phyloP scores from a whole-genome alignment of 2,888 invertebrate genomes.

The Brachylomia viminalis region DNA sequence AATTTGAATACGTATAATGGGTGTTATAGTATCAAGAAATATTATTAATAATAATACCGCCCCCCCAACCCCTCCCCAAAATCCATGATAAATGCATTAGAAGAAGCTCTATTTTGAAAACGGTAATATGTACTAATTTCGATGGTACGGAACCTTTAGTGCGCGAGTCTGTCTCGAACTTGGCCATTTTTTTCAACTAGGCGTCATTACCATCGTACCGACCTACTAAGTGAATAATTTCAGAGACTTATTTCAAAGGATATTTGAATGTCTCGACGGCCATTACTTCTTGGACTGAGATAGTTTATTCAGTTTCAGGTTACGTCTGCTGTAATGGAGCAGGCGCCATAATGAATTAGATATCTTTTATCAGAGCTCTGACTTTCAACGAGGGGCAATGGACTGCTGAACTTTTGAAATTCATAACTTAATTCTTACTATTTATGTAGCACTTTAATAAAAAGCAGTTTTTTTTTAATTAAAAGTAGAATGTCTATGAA shows the following conservation, averaged over 20 bases:
- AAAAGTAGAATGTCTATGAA: background rate
- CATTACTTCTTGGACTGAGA: constrained; percentile 48
- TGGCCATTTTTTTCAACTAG: constrained; percentile 53
- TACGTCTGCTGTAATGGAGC: constrained; percentile 46
- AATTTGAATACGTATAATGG: too few species aligned
- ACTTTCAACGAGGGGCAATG: constrained; percentile 17
- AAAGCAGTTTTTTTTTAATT: background rate
- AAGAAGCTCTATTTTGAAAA: background rate
- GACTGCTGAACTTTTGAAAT: constrained; percentile 11
- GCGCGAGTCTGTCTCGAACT: background rate
- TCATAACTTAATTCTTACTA: background rate
- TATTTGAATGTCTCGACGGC: constrained; percentile 56
- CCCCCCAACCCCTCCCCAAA: background rate
- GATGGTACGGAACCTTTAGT: background rate
- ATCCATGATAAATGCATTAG: background rate
- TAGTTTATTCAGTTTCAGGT: constrained; percentile 63
- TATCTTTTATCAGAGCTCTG: constrained; percentile 41
- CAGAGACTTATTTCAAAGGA: constrained; percentile 54
- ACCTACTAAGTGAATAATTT: constrained; percentile 54
- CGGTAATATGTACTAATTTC: background rate
- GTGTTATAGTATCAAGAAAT: background rate
- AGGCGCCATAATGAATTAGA: constrained; percentile 49
- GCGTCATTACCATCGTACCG: constrained; percentile 51
- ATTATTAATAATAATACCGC: too few species aligned
- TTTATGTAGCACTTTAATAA: background rate